phyloP scores from a whole-genome alignment of 2,113 vertebrate genomes.

The Lepus europaeus region DNA sequence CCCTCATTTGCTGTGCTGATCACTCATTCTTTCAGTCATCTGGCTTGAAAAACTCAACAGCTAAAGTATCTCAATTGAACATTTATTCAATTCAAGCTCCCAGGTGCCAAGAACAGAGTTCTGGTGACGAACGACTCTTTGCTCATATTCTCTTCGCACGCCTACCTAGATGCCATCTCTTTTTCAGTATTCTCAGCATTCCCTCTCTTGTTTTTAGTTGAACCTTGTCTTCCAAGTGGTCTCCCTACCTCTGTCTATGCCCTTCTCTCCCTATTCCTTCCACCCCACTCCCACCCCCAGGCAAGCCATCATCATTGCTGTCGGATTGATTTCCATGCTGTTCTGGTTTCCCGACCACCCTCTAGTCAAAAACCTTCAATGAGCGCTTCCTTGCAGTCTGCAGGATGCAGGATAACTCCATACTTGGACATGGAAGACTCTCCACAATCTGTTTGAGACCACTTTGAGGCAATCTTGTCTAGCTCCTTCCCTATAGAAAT shows the following conservation, averaged over 20 bases:
- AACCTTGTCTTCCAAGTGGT: slow-evolving; percentile 35
- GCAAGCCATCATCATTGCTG: neutral
- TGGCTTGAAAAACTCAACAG: neutral
- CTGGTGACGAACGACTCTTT: neutral
- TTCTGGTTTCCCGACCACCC: neutral
- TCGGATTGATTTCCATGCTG: neutral
- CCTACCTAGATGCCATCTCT: slow-evolving; percentile 36
- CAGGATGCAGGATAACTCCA: neutral
- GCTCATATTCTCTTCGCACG: neutral
- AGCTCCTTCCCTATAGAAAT: neutral
- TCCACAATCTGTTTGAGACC: neutral
- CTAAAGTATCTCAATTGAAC: slow-evolving; percentile 28
- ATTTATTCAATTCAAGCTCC: neutral
- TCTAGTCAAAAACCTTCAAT: neutral
- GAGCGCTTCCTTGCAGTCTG: neutral
- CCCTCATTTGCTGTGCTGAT: slow-evolving; percentile 20
- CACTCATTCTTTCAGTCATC: slow-evolving; percentile 34
- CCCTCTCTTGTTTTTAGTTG: neutral
- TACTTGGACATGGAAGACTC: neutral
- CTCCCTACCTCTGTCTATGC: neutral
- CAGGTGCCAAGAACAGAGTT: neutral
- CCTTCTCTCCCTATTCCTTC: neutral
- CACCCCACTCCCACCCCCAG: neutral
- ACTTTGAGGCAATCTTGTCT: neutral
- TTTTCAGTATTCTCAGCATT: neutral